Evolutionary conservation across 2,797 vertebrate species (phyloP).

Genomic region (Falco cherrug): DNA sequence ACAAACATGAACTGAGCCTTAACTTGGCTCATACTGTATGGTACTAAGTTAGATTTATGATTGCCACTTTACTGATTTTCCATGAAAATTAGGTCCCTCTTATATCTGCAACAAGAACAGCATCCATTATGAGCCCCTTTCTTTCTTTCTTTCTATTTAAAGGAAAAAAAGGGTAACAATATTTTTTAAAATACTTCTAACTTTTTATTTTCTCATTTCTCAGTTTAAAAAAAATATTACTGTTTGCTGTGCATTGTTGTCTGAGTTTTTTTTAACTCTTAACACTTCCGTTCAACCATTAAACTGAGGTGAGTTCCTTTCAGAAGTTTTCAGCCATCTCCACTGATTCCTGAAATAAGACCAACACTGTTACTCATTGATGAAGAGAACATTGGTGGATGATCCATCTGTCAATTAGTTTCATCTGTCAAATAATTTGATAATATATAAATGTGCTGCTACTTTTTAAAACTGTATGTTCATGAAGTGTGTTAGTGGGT

Average conservation of each 20-base stretch:
- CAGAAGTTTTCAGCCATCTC: not conserved
- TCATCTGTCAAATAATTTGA: not conserved
- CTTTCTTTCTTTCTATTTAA: not conserved
- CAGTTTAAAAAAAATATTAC: not conserved
- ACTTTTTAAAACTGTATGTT: not conserved
- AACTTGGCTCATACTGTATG: not conserved
- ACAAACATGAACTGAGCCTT: not conserved
- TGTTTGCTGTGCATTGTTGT: not conserved
- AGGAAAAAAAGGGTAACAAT: not conserved
- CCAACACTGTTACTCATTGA: not conserved
- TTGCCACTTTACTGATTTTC: not conserved
- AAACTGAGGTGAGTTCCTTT: not conserved
- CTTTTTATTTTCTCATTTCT: not conserved
- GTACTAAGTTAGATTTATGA: not conserved
- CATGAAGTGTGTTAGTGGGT: not conserved
- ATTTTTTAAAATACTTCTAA: not conserved
- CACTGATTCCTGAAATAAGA: not conserved
- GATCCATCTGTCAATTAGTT: not conserved
- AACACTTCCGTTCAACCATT: not conserved
- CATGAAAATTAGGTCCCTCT: not conserved
- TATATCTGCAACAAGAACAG: not conserved
- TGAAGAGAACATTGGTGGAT: not conserved
- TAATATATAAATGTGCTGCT: not conserved
- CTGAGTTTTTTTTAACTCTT: not conserved
- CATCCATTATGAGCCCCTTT: not conserved